These are phyloP conservation scores for Menura novaehollandiae DNA, from an alignment of 2,113 vertebrate species.

Conservation along the genomic window DNA sequence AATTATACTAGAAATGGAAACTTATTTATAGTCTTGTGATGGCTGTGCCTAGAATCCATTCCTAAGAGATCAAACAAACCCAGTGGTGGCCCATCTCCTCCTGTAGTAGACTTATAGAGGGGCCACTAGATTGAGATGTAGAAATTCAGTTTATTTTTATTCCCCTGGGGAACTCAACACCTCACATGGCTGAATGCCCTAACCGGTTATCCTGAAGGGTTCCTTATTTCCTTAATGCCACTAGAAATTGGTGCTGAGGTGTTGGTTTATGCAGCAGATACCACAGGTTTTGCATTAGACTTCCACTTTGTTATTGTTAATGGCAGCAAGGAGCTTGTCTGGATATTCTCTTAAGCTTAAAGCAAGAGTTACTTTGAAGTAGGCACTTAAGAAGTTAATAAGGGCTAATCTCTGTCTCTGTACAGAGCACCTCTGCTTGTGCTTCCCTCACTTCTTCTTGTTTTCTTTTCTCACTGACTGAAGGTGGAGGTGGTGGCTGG, in stretches of 20 bases:
- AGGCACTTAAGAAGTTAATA: not conserved
- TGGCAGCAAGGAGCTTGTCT: not conserved
- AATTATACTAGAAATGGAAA: not conserved
- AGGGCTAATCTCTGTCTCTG: not conserved
- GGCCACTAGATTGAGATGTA: not conserved
- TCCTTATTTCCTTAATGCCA: not conserved
- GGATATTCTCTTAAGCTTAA: not conserved
- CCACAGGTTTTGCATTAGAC: not conserved
- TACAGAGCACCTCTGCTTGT: not conserved
- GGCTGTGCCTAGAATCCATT: not conserved
- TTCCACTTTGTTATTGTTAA: not conserved
- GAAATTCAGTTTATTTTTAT: not conserved
- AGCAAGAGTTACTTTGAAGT: not conserved
- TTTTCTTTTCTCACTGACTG: not conserved
- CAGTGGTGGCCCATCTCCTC: not conserved
- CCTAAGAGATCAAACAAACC: not conserved
- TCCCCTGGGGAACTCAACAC: not conserved
- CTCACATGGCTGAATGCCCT: not conserved
- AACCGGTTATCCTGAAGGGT: not conserved
- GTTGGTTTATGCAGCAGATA: not conserved
- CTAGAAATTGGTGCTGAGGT: not conserved
- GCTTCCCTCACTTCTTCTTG: not conserved
- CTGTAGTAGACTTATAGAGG: not conserved
- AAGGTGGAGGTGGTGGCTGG: constrained; percentile 88
- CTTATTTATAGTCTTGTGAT: not conserved